Conservation (phyloP, 1,140 invertebrate genomes). For the Hylaeus volcanicus region DNA sequence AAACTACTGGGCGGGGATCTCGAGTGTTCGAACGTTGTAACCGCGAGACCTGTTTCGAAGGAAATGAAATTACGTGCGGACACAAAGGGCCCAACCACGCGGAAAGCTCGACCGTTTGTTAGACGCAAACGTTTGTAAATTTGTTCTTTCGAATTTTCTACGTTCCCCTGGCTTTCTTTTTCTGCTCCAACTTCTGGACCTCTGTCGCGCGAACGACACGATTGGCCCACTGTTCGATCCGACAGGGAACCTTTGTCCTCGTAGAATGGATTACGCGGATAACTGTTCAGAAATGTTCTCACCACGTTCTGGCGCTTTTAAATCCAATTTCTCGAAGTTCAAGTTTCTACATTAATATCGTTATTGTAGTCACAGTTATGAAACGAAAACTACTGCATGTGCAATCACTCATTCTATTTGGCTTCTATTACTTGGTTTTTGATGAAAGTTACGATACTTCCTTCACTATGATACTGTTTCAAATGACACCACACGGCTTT, state of each 20-base stretch:
- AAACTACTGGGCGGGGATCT: slow-evolving; percentile 36
- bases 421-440: no score
- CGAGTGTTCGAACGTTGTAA: slow-evolving; percentile 22
- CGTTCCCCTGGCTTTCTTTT: neutral
- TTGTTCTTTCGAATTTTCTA: slow-evolving; percentile 4
- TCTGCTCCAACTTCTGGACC: neutral
- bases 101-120: slow-evolving; percentile 19
- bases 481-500: no score
- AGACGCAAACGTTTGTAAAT: slow-evolving; percentile 18
- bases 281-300: no score
- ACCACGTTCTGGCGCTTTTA: no score
- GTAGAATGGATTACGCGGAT: neutral
- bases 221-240: neutral
- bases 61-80: slow-evolving; percentile 13
- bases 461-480: no score
- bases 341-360: no score
- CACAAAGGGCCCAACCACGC: slow-evolving; percentile 15
- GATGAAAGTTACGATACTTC: no score
- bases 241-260: neutral
- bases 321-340: no score
- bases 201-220: neutral
- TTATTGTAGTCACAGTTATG: no score
- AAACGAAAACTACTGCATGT: no score
- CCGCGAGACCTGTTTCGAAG: neutral
- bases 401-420: no score